Evolutionary conservation across 2,113 vertebrate species (phyloP).

Genomic region (Garra rufa): DNA sequence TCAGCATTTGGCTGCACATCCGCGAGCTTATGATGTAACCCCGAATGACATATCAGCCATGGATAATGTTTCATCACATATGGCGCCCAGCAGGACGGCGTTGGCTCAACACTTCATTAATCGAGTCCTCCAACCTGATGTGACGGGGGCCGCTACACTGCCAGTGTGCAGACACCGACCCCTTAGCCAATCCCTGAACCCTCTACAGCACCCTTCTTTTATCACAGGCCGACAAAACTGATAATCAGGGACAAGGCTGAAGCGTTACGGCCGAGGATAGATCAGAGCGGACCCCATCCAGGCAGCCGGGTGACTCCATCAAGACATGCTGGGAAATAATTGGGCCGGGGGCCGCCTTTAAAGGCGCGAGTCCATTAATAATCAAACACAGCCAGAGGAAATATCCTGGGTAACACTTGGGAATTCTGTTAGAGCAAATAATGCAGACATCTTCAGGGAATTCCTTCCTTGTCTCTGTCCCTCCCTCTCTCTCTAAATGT

Average conservation of each 20-base stretch:
- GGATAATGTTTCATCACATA: constrained; percentile 78
- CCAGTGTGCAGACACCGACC: constrained; percentile 43
- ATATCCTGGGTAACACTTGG: constrained; percentile 72
- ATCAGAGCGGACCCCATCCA: constrained; percentile 63
- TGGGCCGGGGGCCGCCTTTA: constrained; percentile 69
- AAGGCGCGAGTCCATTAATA: constrained; percentile 75
- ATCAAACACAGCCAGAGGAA: constrained; percentile 78
- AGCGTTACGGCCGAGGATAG: constrained; percentile 62
- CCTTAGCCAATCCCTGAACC: constrained; percentile 62
- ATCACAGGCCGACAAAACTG: constrained; percentile 67
- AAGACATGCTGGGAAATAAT: constrained; percentile 71
- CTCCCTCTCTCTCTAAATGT: constrained; percentile 42
- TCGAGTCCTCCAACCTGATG: constrained; percentile 70
- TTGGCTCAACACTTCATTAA: constrained; percentile 71
- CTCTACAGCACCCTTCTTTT: constrained; percentile 62
- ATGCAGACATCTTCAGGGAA: constrained; percentile 72
- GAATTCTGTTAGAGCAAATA: constrained; percentile 76
- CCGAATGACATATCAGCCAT: constrained; percentile 72
- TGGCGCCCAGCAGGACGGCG: constrained; percentile 72
- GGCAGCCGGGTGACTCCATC: constrained; percentile 53
- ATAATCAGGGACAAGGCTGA: constrained; percentile 67
- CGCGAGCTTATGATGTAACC: constrained; percentile 71
- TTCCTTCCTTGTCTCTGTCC: constrained; percentile 57
- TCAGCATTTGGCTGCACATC: constrained; percentile 68
- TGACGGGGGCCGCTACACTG: constrained; percentile 56